Base-by-base conservation (phyloP, 2,797 vertebrate species). In the Falco cherrug region DNA sequence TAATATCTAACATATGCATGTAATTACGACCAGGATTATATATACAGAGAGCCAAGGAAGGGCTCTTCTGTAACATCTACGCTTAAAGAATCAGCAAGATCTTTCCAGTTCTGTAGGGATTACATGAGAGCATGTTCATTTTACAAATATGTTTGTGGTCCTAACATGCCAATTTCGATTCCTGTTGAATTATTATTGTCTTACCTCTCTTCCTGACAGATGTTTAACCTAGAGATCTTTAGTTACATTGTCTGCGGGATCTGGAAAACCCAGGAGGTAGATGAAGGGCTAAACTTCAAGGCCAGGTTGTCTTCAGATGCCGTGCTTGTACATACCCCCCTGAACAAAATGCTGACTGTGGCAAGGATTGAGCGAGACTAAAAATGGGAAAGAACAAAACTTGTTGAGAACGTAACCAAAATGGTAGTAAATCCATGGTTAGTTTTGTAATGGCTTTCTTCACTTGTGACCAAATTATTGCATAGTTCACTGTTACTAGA, bases 1-100 rank as follows among this genome's bases (percentile, higher is more conserved):
- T 89, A 83, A 80, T 93, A 81, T 64, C 79, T 90, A 81, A 84
- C 90, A 93, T 56, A 77, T 95, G 78, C 57, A 26, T 87, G 61
- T 65, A 77, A 95, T 92, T 93, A 80, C 3, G 28, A 81, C 37
- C 50, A 85, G 65, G 57, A 85, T 86, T 91, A 54, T 61, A 71
- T 6, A 65, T 35, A 80, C 20, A 56, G 53, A 85, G 31, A 86
- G 54, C 65, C 86, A 91, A 91, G 57, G 43, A 50, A 94, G 48
- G 82, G 56, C 37, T 45, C 43, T 84, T 45, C 43, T 84, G 13
- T 93, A 94, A 80, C 6, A 7, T 73, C 41, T 48, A 20, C 51
- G 29, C 60, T 74, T 93, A 76, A 77, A 83, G 81, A 91, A 47
- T 14, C 13, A 85, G 21, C 37, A 51, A 69, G 35, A 39, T 83